phyloP scores from a whole-genome alignment of 2,888 invertebrate genomes.

The Tiphia femorata region DNA sequence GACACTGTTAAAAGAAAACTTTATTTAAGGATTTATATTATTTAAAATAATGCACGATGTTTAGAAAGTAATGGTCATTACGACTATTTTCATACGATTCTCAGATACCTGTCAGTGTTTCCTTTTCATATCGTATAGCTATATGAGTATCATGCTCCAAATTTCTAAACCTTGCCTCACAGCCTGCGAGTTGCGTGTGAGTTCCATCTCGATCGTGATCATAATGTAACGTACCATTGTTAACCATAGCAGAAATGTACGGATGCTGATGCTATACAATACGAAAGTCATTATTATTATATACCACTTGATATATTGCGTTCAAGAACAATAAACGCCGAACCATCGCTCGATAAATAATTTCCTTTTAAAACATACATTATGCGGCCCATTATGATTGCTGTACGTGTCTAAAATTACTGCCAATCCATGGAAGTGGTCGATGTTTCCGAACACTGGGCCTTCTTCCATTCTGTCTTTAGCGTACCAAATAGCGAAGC shows the following conservation, averaged over 20 bases:
- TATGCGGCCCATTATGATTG: slow-evolving; percentile 98
- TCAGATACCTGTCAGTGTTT: slow-evolving; percentile 82
- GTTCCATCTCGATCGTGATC: slow-evolving; percentile 99
- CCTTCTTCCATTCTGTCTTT: slow-evolving; percentile 85
- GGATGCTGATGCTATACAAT: slow-evolving; percentile 93
- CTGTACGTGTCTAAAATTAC: slow-evolving; percentile 98
- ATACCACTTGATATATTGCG: neutral
- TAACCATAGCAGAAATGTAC: slow-evolving; percentile 98
- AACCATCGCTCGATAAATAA: no score
- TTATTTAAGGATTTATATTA: neutral
- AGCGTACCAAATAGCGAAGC: slow-evolving; percentile 95
- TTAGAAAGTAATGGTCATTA: neutral
- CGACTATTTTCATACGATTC: neutral
- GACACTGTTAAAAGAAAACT: slow-evolving; percentile 77
- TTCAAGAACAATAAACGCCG: no score
- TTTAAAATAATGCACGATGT: no score
- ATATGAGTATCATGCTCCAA: slow-evolving; percentile 90
- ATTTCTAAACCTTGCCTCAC: slow-evolving; percentile 96
- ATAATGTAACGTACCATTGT: slow-evolving; percentile 94
- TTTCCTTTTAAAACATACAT: slow-evolving; percentile 81
- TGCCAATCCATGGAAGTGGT: slow-evolving; percentile 90
- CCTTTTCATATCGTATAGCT: slow-evolving; percentile 91
- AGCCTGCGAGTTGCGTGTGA: slow-evolving; percentile 96
- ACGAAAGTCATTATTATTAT: neutral
- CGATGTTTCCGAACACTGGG: slow-evolving; percentile 94